Conservation (phyloP, 2,888 invertebrate genomes). For the Callimorpha dominula region DNA sequence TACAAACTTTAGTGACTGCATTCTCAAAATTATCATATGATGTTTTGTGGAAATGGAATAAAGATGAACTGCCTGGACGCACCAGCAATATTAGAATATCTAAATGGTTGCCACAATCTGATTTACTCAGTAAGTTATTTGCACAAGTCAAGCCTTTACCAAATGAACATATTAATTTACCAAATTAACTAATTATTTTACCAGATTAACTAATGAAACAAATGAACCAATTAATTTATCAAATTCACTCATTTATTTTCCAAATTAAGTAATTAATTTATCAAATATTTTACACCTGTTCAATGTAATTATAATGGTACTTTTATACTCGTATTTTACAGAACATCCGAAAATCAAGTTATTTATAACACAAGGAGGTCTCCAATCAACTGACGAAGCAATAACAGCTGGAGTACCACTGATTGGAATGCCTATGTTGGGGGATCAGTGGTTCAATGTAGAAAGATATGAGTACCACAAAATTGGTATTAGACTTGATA, state of each 20-base stretch:
- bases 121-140: constrained; percentile 25
- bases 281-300: neutral
- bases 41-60: constrained; percentile 61
- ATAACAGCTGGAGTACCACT: constrained; percentile 63
- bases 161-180: too few species aligned
- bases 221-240: too few species aligned
- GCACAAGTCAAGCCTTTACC: too few species aligned
- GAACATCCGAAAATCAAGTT: constrained; percentile 74
- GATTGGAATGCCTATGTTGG: constrained; percentile 69
- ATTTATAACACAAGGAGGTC: constrained; percentile 77
- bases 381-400: constrained; percentile 75
- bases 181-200: neutral
- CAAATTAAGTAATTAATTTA: too few species aligned
- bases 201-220: neutral
- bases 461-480: constrained; percentile 45
- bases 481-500: constrained; percentile 28
- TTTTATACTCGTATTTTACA: constrained; percentile 26
- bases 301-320: neutral
- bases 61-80: constrained; percentile 47
- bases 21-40: constrained; percentile 53
- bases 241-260: too few species aligned
- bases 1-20: constrained; percentile 45
- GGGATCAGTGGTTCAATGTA: constrained; percentile 70
- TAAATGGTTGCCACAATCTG: constrained; percentile 62
- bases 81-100: constrained; percentile 40